A percentile compares a stretch with the other conserved stretches of the same genome.
Evolutionary conservation across 2,888 invertebrate genomes (phyloP).

Genomic region (Pseudanteris insignis): DNA sequence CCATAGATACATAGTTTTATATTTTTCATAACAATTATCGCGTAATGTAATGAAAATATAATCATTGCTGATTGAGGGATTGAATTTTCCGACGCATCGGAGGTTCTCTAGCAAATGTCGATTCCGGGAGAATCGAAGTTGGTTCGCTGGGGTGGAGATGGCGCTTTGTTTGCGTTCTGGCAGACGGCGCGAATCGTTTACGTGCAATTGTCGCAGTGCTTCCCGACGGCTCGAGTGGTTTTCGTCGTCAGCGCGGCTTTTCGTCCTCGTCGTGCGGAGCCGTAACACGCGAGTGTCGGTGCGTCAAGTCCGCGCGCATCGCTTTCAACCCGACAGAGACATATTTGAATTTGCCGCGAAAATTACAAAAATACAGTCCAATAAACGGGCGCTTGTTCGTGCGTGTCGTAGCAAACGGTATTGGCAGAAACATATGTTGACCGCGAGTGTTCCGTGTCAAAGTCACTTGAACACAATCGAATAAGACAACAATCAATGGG

Average conservation of each 20-base stretch:
- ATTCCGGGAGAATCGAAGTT: slow-evolving; percentile 24
- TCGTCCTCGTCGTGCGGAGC: slow-evolving; percentile 52
- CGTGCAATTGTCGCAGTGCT: slow-evolving; percentile 61
- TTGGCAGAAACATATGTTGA: too few relatives aligned
- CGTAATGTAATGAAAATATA: background rate
- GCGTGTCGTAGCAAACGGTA: too few relatives aligned
- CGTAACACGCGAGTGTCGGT: slow-evolving; percentile 5
- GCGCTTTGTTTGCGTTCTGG: slow-evolving; percentile 48
- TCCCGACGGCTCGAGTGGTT: slow-evolving; percentile 54
- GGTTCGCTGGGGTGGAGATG: slow-evolving; percentile 28
- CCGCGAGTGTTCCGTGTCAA: too few relatives aligned
- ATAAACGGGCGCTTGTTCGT: too few relatives aligned
- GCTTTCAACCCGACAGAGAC: too few relatives aligned
- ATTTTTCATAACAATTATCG: too few relatives aligned
- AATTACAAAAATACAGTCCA: too few relatives aligned
- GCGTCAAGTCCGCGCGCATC: slow-evolving; percentile 2
- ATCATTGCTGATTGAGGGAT: slow-evolving; percentile 3
- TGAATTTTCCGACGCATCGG: slow-evolving; percentile 20
- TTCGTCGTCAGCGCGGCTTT: slow-evolving; percentile 47
- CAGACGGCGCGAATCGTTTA: slow-evolving; percentile 55
- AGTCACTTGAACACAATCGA: too few relatives aligned
- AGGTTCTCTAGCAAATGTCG: slow-evolving; percentile 25
- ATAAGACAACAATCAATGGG: too few relatives aligned
- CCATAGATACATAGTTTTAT: too few relatives aligned
- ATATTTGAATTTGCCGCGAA: too few relatives aligned